Conservation (phyloP, 1,140 invertebrate species). For the Chionoecetes opilio region DNA sequence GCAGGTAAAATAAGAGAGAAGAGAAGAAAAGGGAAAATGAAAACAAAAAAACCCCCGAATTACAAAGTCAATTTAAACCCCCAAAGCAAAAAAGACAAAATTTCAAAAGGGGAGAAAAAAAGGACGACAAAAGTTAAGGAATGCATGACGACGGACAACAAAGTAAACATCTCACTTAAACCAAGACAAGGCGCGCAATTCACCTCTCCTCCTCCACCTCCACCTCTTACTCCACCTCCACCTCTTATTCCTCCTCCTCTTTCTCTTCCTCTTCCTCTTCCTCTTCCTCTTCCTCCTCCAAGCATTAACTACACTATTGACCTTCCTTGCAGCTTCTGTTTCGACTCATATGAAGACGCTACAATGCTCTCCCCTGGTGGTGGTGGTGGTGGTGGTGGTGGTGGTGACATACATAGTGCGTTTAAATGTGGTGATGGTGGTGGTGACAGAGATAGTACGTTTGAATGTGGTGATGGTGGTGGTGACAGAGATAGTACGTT, state of each 20-base stretch:
- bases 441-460: too few relatives aligned
- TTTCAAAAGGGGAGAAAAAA: background rate
- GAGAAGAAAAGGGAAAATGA: background rate
- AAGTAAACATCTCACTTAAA: background rate
- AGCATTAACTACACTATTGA: background rate
- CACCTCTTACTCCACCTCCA: background rate
- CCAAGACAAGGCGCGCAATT: background rate
- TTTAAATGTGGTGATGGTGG: too few relatives aligned
- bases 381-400: background rate
- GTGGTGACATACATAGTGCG: background rate
- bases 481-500: too few relatives aligned
- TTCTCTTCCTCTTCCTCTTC: background rate
- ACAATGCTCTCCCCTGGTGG: background rate
- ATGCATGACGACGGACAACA: background rate
- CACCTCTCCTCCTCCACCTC: background rate
- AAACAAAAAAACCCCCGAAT: background rate
- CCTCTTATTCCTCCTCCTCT: background rate
- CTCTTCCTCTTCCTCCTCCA: background rate
- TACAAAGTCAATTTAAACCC: too few relatives aligned
- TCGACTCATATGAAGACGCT: background rate
- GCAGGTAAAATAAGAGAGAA: background rate
- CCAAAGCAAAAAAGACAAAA: background rate
- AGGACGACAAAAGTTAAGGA: background rate
- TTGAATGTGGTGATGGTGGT: too few relatives aligned
- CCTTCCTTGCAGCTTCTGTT: background rate